Percentiles rank a stretch among this genome's conserved stretches.
These are phyloP conservation scores for Lasiurus cinereus DNA, from an alignment of 2,113 vertebrate species.

Conservation along the genomic window DNA sequence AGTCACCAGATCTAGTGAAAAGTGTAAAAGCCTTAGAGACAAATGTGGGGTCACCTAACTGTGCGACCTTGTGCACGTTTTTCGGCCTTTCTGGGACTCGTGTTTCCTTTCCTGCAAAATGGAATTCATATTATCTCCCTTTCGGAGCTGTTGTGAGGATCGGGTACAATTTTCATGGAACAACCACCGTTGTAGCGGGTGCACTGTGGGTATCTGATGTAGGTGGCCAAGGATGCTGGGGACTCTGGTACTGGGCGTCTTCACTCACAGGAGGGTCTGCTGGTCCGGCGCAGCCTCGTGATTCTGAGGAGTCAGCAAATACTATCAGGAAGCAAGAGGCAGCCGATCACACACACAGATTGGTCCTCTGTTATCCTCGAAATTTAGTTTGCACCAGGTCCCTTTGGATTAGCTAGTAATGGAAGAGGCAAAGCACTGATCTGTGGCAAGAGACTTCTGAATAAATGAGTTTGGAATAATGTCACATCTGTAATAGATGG, in stretches of 20 bases:
- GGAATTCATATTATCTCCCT: not conserved
- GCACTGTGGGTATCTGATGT: not conserved
- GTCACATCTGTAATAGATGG: slow-evolving; percentile 58
- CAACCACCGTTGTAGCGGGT: not conserved
- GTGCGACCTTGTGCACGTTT: not conserved
- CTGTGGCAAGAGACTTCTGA: slow-evolving; percentile 72
- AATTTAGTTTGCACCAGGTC: slow-evolving; percentile 76
- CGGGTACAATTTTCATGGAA: rapidly evolving
- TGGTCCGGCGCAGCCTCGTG: not conserved
- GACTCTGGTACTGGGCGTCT: not conserved
- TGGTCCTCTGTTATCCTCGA: slow-evolving; percentile 53
- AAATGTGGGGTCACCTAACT: not conserved
- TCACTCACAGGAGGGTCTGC: not conserved
- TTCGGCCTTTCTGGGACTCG: not conserved
- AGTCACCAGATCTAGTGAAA: not conserved
- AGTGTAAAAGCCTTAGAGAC: not conserved
- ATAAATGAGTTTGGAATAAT: slow-evolving; percentile 62
- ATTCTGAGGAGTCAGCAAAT: slow-evolving; percentile 73
- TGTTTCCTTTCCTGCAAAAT: not conserved
- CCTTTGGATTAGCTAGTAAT: slow-evolving; percentile 77
- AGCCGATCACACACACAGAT: slow-evolving; percentile 49
- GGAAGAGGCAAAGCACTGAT: slow-evolving; percentile 71
- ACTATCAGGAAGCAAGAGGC: slow-evolving; percentile 19
- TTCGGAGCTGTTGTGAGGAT: not conserved
- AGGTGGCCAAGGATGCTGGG: not conserved